phyloP scores from a whole-genome alignment of 2,888 invertebrate species.

The Molanna angustata region DNA sequence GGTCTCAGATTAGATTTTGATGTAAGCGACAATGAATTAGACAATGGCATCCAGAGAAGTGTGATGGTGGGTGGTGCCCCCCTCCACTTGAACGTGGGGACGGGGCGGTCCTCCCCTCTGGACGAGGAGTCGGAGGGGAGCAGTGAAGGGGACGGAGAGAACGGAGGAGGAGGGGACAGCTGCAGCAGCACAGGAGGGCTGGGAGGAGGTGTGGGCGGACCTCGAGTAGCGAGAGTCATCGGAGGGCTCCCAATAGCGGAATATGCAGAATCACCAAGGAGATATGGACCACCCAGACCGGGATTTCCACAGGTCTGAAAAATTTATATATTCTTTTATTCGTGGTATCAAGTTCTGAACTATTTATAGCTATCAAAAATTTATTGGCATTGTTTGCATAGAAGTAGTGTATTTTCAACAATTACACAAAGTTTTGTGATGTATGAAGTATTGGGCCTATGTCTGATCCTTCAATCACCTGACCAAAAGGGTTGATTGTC shows the following conservation, averaged over 20 bases:
- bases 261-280: conserved; percentile 86
- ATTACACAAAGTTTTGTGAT: no score
- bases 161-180: conserved; percentile 40
- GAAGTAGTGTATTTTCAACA: no score
- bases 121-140: conserved; percentile 22
- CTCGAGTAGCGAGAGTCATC: conserved; percentile 63
- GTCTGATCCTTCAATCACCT: no score
- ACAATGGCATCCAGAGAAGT: conserved; percentile 53
- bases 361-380: no score
- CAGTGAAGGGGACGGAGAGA: conserved; percentile 35
- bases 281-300: conserved; percentile 82
- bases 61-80: conserved; percentile 34
- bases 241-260: conserved; percentile 89
- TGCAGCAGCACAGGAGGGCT: conserved; percentile 45
- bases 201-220: no score
- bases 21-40: conserved; percentile 53
- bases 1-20: conserved; percentile 56
- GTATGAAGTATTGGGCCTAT: no score
- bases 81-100: conserved; percentile 44
- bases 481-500: no score
- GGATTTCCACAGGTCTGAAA: conserved; percentile 74
- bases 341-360: no score
- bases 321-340: background rate
- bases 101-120: conserved; percentile 42
- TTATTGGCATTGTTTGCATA: no score